phyloP scores from a whole-genome alignment of 2,113 vertebrate species.

The Chaetorhynchus papuensis region DNA sequence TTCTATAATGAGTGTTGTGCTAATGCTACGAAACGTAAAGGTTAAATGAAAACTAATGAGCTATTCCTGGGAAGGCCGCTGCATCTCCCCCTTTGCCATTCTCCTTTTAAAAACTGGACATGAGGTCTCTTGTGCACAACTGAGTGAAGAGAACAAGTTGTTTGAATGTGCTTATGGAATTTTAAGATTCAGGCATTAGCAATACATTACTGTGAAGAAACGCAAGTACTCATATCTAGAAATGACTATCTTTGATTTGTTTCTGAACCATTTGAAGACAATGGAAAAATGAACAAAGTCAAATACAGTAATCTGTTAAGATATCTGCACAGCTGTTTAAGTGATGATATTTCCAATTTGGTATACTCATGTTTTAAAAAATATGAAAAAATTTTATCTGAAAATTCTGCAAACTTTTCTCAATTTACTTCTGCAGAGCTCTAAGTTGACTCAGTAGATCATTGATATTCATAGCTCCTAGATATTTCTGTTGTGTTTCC shows the following conservation, averaged over 20 bases:
- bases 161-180: background rate
- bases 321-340: background rate
- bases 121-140: background rate
- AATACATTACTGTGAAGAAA: background rate
- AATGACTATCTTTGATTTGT: background rate
- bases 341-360: background rate
- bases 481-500: background rate
- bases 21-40: background rate
- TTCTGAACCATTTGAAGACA: background rate
- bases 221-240: accelerated
- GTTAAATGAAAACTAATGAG: background rate
- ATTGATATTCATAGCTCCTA: background rate
- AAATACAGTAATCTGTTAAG: background rate
- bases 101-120: background rate
- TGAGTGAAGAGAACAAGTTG: background rate
- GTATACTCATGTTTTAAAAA: background rate
- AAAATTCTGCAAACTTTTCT: background rate
- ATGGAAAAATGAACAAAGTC: background rate
- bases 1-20: background rate
- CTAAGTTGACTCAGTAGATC: background rate
- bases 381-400: background rate
- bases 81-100: background rate
- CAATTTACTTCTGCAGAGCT: background rate
- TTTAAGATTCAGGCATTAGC: background rate
- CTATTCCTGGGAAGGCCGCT: background rate